Evolutionary conservation across 2,888 invertebrate genomes (phyloP), one percentile per base, ranked within the genome.

Genomic region (Drosophila niveifrons): DNA sequence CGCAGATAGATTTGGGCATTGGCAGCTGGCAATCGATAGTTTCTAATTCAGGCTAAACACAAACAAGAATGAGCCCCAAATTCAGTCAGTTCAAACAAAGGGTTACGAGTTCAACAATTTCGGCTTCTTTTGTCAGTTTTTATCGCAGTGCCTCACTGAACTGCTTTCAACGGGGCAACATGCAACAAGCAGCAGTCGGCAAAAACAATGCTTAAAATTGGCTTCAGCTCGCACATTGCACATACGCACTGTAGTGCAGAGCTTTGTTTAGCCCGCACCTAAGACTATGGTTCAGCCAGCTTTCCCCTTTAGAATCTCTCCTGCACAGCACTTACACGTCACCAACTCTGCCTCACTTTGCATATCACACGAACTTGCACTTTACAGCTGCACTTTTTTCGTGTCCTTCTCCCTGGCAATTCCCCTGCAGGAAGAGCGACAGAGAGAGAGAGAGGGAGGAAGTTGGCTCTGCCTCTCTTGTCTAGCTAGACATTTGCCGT

Each of bases 351-450:
- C 67, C 72, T 66, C 80, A 85, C 85, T 85, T 85, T 82, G 73
- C 88, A 88, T 88, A 70, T 85, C 83, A 85, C 85, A 88, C 69
- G 83, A 88, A 79, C 88, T 83, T 88, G 85, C 83, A 83, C 83
- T 88, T 83, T 87, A 79, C 76, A 72, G 72, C 67, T 66, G 51
- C 65, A 56, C 36, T 66, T 68, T 77, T 62, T 39, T 46, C 15
- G 23, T 62, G 17, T 66, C 15, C 18, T 55, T 39, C 41, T 50
- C 47, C 9, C 31, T 10, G 31, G 31, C 31, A 31, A 31, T 31
- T 31, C 31, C 31, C 31, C 9, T 31, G 31, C 9, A 31, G 10
- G 31, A 31, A 10, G 3, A 31, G 10, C 23, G 31, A 10, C 10
- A 31, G 31, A 31, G 10, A 10, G 1, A 31, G 56, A 10, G 18